These are phyloP conservation scores for Arge pagana DNA, from an alignment of 2,888 invertebrate species.

Conservation along the genomic window DNA sequence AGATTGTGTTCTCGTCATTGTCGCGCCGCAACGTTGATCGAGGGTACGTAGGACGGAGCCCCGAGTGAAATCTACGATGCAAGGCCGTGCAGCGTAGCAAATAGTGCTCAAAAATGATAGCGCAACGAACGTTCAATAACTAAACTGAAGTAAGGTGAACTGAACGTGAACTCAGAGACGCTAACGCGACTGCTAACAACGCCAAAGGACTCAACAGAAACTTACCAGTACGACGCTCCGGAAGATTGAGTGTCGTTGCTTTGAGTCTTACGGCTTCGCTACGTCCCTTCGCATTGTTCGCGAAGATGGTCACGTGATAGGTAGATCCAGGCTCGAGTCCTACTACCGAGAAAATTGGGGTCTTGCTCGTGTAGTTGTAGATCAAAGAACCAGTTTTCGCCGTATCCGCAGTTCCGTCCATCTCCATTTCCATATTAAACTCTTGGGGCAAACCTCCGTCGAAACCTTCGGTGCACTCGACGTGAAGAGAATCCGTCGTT, in stretches of 20 bases:
- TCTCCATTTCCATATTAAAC: slow-evolving; percentile 72
- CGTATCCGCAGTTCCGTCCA: slow-evolving; percentile 56
- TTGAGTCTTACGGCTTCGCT: slow-evolving; percentile 69
- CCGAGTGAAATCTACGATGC: slow-evolving; percentile 47
- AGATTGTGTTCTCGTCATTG: no score
- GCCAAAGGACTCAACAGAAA: slow-evolving; percentile 22
- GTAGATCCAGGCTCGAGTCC: slow-evolving; percentile 71
- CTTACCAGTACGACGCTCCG: slow-evolving; percentile 74
- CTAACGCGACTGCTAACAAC: slow-evolving; percentile 16
- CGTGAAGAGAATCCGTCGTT: slow-evolving; percentile 72
- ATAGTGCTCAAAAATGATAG: slow-evolving; percentile 40
- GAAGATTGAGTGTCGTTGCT: slow-evolving; percentile 74
- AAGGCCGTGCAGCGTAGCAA: slow-evolving; percentile 54
- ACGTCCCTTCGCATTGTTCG: slow-evolving; percentile 74
- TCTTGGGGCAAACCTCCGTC: slow-evolving; percentile 76
- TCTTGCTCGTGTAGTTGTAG: slow-evolving; percentile 63
- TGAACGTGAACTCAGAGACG: slow-evolving; percentile 2
- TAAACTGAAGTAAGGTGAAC: not conserved
- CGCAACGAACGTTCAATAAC: slow-evolving; percentile 8
- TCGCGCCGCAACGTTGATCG: no score
- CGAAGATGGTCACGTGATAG: slow-evolving; percentile 71
- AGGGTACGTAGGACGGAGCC: no score
- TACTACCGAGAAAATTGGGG: slow-evolving; percentile 69
- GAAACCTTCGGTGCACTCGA: slow-evolving; percentile 76
- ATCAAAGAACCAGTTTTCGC: slow-evolving; percentile 61